Percentiles rank a stretch among this genome's conserved stretches.
Conservation (phyloP, 2,888 invertebrate genomes). For the Nymphalis polychloros region DNA sequence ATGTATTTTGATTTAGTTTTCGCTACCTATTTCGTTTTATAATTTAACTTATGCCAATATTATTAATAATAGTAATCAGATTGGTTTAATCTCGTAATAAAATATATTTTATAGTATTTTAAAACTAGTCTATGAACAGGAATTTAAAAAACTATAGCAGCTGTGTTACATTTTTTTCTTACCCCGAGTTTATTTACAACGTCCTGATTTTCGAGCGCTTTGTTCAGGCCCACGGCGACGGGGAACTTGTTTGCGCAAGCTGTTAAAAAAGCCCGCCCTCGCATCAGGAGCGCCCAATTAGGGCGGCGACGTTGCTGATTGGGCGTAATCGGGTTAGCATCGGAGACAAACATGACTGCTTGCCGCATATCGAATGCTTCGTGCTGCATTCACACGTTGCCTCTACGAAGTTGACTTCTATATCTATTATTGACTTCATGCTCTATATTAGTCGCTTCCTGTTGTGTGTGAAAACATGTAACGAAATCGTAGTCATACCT, state of each 20-base stretch:
- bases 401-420: background rate
- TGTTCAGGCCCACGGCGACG: constrained; percentile 35
- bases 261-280: constrained; percentile 78
- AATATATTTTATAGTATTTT: no score
- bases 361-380: constrained; percentile 33
- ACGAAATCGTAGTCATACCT: no score
- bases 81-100: no score
- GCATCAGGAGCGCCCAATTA: constrained; percentile 74
- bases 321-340: constrained; percentile 80
- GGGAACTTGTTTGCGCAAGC: constrained; percentile 66
- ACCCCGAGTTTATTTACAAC: constrained; percentile 18
- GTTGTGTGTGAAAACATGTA: no score
- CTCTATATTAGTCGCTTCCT: no score
- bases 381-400: constrained; percentile 5
- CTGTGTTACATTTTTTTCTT: constrained; percentile 6
- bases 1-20: no score
- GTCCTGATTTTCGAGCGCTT: constrained; percentile 23
- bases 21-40: no score
- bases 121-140: background rate
- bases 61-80: no score
- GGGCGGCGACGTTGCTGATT: constrained; percentile 78
- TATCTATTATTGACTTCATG: no score
- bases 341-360: constrained; percentile 63
- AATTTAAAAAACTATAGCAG: constrained; percentile 7
- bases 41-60: no score